Conservation (phyloP, 2,113 vertebrate species). For the Polypterus bichir region DNA sequence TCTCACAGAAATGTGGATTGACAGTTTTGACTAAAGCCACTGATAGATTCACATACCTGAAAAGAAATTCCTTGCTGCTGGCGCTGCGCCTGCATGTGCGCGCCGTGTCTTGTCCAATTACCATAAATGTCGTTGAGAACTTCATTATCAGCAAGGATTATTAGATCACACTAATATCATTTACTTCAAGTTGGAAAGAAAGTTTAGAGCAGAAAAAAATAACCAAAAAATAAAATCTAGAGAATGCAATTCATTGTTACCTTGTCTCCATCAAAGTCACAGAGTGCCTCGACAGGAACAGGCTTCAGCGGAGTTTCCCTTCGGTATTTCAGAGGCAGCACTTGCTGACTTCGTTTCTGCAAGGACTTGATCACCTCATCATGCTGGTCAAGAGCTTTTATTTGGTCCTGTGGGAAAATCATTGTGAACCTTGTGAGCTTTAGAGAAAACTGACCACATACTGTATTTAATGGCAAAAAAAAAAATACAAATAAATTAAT, state of each 20-base stretch:
- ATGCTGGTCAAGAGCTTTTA: conserved; percentile 77
- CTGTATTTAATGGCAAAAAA: no score
- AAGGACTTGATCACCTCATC: conserved; percentile 65
- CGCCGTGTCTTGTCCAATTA: no score
- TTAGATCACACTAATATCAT: neutral
- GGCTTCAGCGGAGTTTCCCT: conserved; percentile 54
- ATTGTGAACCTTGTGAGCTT: no score
- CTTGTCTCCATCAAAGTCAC: conserved; percentile 75
- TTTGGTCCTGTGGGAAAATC: conserved; percentile 63
- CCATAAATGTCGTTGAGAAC: neutral
- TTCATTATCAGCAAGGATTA: neutral
- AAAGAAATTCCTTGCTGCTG: no score
- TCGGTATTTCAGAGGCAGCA: conserved; percentile 72
- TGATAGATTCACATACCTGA: no score
- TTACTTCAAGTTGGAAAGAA: neutral
- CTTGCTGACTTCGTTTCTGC: conserved; percentile 68
- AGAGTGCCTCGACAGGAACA: conserved; percentile 77
- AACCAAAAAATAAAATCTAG: neutral
- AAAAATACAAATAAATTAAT: no score
- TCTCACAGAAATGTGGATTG: no score
- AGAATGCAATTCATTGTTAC: conserved; percentile 32
- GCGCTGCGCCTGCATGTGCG: no score
- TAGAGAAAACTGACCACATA: no score
- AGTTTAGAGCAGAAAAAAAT: neutral
- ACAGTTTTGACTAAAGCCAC: no score